Conservation (phyloP, 2,888 invertebrate species). For the Xestia ashworthii region DNA sequence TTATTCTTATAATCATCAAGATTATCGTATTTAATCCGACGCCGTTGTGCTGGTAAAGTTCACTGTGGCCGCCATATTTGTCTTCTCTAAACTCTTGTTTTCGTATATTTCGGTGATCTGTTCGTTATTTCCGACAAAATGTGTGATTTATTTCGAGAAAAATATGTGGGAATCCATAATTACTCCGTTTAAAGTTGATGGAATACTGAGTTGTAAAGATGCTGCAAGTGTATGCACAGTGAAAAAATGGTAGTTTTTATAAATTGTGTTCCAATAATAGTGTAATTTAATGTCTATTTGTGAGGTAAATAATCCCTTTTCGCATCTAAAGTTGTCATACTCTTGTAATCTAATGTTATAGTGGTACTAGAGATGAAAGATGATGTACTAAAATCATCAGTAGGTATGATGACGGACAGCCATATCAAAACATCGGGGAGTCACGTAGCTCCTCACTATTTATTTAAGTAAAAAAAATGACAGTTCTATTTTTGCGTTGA, state of each 20-base stretch:
- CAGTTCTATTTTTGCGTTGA: slow-evolving; percentile 19
- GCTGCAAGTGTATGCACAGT: slow-evolving; percentile 44
- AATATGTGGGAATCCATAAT: slow-evolving; percentile 20
- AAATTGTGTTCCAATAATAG: slow-evolving; percentile 40
- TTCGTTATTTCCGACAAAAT: slow-evolving; percentile 56
- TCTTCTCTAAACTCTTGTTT: slow-evolving; percentile 86
- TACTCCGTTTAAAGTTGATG: neutral
- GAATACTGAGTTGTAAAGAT: slow-evolving; percentile 33
- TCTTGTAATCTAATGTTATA: neutral
- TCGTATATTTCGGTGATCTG: slow-evolving; percentile 77
- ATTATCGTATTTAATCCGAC: slow-evolving; percentile 77
- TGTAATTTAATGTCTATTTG: slow-evolving; percentile 31
- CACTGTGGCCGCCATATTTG: slow-evolving; percentile 90
- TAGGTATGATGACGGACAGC: slow-evolving; percentile 71
- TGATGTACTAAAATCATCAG: slow-evolving; percentile 54
- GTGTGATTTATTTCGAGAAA: slow-evolving; percentile 9
- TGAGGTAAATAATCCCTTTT: slow-evolving; percentile 16
- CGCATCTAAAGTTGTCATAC: neutral
- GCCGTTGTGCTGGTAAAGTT: slow-evolving; percentile 86
- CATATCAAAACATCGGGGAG: slow-evolving; percentile 74
- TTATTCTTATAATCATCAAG: slow-evolving; percentile 73
- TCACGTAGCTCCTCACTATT: slow-evolving; percentile 78
- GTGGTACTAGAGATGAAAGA: slow-evolving; percentile 7
- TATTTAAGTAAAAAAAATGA: slow-evolving; percentile 45
- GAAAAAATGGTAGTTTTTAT: slow-evolving; percentile 51